Conservation (phyloP, 2,888 invertebrate genomes). For the Ctena decussata region DNA sequence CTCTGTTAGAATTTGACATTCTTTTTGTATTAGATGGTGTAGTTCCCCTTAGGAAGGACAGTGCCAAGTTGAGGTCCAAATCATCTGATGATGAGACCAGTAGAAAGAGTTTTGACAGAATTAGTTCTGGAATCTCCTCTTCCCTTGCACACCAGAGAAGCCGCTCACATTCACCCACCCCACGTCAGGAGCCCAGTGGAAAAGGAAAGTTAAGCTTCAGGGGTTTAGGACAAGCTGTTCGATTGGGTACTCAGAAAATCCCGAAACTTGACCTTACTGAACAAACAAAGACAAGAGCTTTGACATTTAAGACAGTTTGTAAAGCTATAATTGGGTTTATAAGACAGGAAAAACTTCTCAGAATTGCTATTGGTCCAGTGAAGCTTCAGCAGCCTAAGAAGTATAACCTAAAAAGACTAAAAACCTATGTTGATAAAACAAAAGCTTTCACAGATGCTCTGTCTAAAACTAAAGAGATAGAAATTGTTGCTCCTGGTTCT, state of each 20-base stretch:
- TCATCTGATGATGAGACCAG: conserved; percentile 58
- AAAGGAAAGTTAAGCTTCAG: background rate
- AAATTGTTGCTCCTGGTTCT: conserved; percentile 64
- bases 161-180: conserved; percentile 48
- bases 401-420: conserved; percentile 67
- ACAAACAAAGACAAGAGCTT: conserved; percentile 49
- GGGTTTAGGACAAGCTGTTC: background rate
- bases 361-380: conserved; percentile 64
- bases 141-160: conserved; percentile 44
- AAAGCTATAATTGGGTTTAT: conserved; percentile 66
- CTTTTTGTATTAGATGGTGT: background rate
- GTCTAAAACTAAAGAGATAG: conserved; percentile 58
- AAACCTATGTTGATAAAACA: conserved; percentile 62
- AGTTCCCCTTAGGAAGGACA: background rate
- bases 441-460: conserved; percentile 65
- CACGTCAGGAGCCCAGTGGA: background rate
- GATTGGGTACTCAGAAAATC: background rate
- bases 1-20: too few species aligned
- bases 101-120: conserved; percentile 38
- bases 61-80: conserved; percentile 36
- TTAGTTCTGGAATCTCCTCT: conserved; percentile 42
- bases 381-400: conserved; percentile 62
- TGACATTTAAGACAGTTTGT: conserved; percentile 68
- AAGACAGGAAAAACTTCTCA: conserved; percentile 66
- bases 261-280: conserved; percentile 46